Evolutionary conservation across 2,113 vertebrate species (phyloP).

Genomic region (Petrocephalus zakoni): DNA sequence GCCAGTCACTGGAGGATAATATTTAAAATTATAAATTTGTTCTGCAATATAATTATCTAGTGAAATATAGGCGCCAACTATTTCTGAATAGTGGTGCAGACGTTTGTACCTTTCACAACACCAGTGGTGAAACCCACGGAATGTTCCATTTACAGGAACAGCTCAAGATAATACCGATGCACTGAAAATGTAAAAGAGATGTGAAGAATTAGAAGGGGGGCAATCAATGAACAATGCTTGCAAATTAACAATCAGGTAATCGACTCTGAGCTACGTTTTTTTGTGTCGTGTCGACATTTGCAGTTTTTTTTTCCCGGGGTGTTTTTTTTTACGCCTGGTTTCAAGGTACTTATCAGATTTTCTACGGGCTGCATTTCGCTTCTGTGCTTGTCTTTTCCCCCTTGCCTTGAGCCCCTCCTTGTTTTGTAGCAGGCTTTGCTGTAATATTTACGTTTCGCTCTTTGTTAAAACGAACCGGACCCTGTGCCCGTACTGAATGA

Average conservation of each 20-base stretch:
- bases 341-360: constrained; percentile 26
- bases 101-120: constrained; percentile 45
- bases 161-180: constrained; percentile 58
- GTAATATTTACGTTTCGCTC: constrained; percentile 64
- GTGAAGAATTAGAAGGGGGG: constrained; percentile 55
- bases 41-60: background rate
- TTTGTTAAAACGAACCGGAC: constrained; percentile 34
- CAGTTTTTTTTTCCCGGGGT: constrained; percentile 19
- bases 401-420: constrained; percentile 66
- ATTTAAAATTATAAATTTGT: background rate
- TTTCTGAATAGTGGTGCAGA: background rate
- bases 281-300: constrained; percentile 21
- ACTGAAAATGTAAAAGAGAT: constrained; percentile 60
- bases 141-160: constrained; percentile 62
- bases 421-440: constrained; percentile 58
- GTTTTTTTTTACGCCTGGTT: constrained; percentile 24
- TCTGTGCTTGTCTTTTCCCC: constrained; percentile 42
- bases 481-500: background rate
- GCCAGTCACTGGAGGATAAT: background rate
- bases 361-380: constrained; percentile 18
- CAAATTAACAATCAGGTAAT: constrained; percentile 69
- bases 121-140: constrained; percentile 65
- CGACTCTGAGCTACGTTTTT: constrained; percentile 24
- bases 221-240: constrained; percentile 53
- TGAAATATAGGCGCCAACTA: background rate